Evolutionary conservation across 2,888 invertebrate species (phyloP), one percentile per base, ranked within the genome.

Genomic region (Eupithecia abbreviata): DNA sequence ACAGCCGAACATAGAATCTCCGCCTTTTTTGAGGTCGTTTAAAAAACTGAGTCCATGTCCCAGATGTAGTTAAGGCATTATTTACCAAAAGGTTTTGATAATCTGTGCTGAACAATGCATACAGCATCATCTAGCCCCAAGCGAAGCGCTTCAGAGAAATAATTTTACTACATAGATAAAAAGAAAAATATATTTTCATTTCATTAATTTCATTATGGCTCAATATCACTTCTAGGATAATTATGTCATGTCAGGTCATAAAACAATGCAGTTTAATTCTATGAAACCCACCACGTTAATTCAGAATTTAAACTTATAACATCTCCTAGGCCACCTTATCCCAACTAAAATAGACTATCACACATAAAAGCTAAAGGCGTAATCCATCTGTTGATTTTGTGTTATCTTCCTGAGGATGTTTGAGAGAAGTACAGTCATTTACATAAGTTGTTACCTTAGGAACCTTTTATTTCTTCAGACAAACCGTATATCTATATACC

Each of bases 361-460:
- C 42, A 42, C 66, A 18, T 66, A 41, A 66, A 66, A 65, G 65
- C 65, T 65, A 30, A 67, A 66, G 71, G 71, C 66, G 43, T 43
- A 68, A 43, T 68, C 67, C 41, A 70, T 74, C 47, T 79, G 75
- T 79, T 79, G 69, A 49, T 51, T 79, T 72, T 77, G 47, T 65
- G 77, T 71, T 76, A 74, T 62, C 43, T 68, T 68, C 45, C 73
- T n/a, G 45, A 68, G 67, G 67, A 65, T 76, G 68, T 77, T 79
- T 77, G 73, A 70, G 41, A 1, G 7, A 41, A 42, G 67, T 68
- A 68, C 67, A 43, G 45, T 68, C 45, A n/a, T 43, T 45, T 7
- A 43, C 43, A 68, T 62, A 62, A 62, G 4, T 30, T 30, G 10
- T 18, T 9, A 58, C 18, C 18, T 18, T 58, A 2, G 7, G 9